A percentile compares a stretch with the other conserved stretches of the same genome.
These are phyloP conservation scores for Drosophila dives DNA, from an alignment of 2,888 invertebrate genomes.

Conservation along the genomic window DNA sequence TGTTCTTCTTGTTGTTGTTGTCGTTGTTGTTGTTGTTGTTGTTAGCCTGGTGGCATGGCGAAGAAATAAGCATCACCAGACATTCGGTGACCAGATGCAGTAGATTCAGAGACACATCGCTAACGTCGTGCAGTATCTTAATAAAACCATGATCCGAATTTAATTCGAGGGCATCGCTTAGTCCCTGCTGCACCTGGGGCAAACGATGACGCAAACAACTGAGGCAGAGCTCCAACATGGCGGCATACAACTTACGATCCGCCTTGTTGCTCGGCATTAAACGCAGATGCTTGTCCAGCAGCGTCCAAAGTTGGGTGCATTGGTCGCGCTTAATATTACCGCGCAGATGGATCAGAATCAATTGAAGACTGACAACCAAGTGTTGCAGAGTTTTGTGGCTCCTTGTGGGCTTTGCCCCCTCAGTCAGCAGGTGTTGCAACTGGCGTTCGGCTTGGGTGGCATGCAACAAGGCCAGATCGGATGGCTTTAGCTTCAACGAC, in stretches of 20 bases:
- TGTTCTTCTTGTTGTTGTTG: conserved; percentile 9
- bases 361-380: conserved; percentile 54
- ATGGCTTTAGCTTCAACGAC: conserved; percentile 60
- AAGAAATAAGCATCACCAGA: conserved; percentile 51
- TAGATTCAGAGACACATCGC: conserved; percentile 35
- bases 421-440: conserved; percentile 66
- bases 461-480: conserved; percentile 75
- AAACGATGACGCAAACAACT: conserved; percentile 65
- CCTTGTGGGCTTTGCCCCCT: conserved; percentile 50
- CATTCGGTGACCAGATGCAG: conserved; percentile 42
- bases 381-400: conserved; percentile 61
- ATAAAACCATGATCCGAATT: conserved; percentile 75
- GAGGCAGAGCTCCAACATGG: conserved; percentile 70
- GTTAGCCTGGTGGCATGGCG: background rate
- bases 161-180: conserved; percentile 62
- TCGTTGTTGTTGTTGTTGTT: background rate
- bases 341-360: conserved; percentile 62
- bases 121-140: conserved; percentile 59
- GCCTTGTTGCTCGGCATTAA: conserved; percentile 66
- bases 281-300: conserved; percentile 75
- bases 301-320: conserved; percentile 33
- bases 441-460: conserved; percentile 65
- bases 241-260: conserved; percentile 71
- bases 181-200: conserved; percentile 54
- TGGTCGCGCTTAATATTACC: background rate